phyloP scores from a whole-genome alignment of 2,888 invertebrate species.

The Linnaemya vulpina region DNA sequence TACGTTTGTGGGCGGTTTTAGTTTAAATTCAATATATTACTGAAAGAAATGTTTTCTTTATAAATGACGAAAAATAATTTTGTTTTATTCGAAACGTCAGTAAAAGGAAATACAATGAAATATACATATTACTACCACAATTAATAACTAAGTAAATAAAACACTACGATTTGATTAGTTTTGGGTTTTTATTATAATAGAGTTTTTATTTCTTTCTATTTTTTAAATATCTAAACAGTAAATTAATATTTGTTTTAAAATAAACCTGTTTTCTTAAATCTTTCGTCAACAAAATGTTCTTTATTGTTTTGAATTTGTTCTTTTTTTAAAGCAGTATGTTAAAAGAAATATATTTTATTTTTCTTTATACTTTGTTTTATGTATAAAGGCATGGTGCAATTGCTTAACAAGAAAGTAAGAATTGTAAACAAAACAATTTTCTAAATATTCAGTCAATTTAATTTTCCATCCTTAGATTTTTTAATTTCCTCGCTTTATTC shows the following conservation, averaged over 20 bases:
- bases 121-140: background rate
- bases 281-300: conserved; percentile 1
- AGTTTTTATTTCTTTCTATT: conserved; percentile 38
- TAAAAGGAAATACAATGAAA: no score
- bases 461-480: background rate
- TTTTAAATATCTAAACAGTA: conserved; percentile 25
- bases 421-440: conserved; percentile 23
- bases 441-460: background rate
- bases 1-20: background rate
- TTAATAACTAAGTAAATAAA: conserved; percentile 44
- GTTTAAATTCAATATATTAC: no score
- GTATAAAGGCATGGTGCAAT: conserved; percentile 2
- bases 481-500: conserved; percentile 62
- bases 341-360: no score
- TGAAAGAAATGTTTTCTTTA: background rate
- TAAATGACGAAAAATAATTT: background rate
- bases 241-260: conserved; percentile 15
- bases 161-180: conserved; percentile 40
- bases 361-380: conserved; percentile 17
- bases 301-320: background rate
- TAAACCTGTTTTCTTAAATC: background rate
- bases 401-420: conserved; percentile 12
- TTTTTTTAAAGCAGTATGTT: conserved; percentile 7
- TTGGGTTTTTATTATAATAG: conserved; percentile 38
- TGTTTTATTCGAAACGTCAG: no score